Evolutionary conservation across 1,140 invertebrate genomes (phyloP).

Genomic region (Drosophila ohnishii): DNA sequence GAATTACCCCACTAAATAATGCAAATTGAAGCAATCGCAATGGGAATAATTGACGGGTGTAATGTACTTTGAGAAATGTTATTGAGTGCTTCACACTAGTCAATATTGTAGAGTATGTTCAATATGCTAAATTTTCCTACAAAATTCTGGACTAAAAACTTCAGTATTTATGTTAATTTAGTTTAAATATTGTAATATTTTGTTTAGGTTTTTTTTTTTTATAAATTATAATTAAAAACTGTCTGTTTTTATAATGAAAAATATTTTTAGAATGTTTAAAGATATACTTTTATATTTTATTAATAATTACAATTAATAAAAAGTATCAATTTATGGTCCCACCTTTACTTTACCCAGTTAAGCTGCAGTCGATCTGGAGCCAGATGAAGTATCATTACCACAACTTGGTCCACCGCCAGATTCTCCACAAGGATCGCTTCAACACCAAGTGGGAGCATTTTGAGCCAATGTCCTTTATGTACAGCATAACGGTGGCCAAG

Average conservation of each 20-base stretch:
- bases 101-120: background rate
- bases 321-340: too few relatives aligned
- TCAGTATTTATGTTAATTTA: background rate
- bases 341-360: constrained; percentile 38
- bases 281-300: background rate
- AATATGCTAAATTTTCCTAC: too few relatives aligned
- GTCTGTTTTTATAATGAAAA: too few relatives aligned
- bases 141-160: background rate
- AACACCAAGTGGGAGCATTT: constrained; percentile 82
- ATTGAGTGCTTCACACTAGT: constrained; percentile 9
- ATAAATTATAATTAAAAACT: too few relatives aligned
- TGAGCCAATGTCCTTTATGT: constrained; percentile 82
- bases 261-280: too few relatives aligned
- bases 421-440: constrained; percentile 79
- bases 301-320: too few relatives aligned
- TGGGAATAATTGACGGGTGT: constrained; percentile 24
- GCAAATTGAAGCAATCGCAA: constrained; percentile 24
- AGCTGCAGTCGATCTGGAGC: constrained; percentile 79
- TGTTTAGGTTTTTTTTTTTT: background rate
- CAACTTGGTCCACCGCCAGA: constrained; percentile 78
- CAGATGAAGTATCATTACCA: constrained; percentile 82
- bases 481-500: constrained; percentile 79
- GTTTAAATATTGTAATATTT: background rate
- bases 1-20: constrained; percentile 30
- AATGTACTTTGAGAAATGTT: constrained; percentile 16